Conservation (phyloP, 2,888 invertebrate species). For the Drosophila flavopinicola region DNA sequence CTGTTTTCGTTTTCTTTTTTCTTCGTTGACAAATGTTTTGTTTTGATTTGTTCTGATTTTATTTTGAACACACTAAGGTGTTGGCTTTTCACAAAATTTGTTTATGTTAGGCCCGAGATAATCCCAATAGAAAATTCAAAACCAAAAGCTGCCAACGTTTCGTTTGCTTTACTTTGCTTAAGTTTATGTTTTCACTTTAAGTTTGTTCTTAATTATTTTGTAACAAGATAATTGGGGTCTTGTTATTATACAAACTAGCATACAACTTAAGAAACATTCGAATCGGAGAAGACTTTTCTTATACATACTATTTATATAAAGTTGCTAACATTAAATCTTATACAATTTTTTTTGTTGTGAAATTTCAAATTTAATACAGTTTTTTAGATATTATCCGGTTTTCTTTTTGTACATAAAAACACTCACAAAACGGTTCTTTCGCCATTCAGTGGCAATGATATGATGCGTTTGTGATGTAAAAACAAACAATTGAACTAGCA, state of each 20-base stretch:
- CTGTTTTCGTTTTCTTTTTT: slow-evolving; percentile 25
- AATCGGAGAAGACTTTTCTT: too few relatives aligned
- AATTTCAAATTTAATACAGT: too few relatives aligned
- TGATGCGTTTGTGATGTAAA: too few relatives aligned
- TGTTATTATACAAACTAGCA: not conserved
- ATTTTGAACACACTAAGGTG: slow-evolving; percentile 50
- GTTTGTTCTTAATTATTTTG: slow-evolving; percentile 11
- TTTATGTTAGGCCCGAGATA: slow-evolving; percentile 40
- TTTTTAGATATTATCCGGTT: too few relatives aligned
- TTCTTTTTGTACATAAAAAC: too few relatives aligned
- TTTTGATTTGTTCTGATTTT: slow-evolving; percentile 77
- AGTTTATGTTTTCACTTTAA: slow-evolving; percentile 2
- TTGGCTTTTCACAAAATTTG: slow-evolving; percentile 30
- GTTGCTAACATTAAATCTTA: too few relatives aligned
- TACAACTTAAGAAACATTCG: too few relatives aligned
- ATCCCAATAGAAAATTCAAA: slow-evolving; percentile 56
- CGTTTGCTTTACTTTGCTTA: not conserved
- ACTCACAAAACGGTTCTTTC: too few relatives aligned
- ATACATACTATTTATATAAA: too few relatives aligned
- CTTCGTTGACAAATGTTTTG: slow-evolving; percentile 80
- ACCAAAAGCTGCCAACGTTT: slow-evolving; percentile 1
- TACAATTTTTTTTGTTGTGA: too few relatives aligned
- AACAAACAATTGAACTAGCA: too few relatives aligned
- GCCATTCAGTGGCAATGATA: too few relatives aligned
- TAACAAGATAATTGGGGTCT: not conserved